Evolutionary conservation across 2,113 vertebrate species (phyloP).

Genomic region (Rostratula benghalensis): DNA sequence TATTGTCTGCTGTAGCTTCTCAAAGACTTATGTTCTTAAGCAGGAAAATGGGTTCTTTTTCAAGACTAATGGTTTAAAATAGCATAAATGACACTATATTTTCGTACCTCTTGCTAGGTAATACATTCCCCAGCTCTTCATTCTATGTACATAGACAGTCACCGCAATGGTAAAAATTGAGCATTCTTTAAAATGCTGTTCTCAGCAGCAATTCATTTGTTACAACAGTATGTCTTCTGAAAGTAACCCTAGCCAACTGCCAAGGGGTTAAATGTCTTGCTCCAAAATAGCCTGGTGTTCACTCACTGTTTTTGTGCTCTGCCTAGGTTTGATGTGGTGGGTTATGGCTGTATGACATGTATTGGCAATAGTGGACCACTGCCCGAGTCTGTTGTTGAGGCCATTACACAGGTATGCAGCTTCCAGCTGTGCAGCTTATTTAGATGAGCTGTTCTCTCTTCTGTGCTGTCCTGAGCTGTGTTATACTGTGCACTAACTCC

Average conservation of each 20-base stretch:
- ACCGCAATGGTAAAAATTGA: not conserved
- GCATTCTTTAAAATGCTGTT: not conserved
- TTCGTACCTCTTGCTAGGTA: not conserved
- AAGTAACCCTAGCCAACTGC: not conserved
- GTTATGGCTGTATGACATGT: slow-evolving; percentile 99
- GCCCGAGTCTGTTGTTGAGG: slow-evolving; percentile 90
- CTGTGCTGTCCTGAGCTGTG: not conserved
- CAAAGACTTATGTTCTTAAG: not conserved
- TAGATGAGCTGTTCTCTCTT: not conserved
- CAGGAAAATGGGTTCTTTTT: not conserved
- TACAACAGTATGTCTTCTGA: not conserved
- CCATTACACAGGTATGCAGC: slow-evolving; percentile 87
- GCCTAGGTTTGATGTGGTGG: slow-evolving; percentile 93
- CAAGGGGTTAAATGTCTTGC: not conserved
- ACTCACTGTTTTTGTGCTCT: not conserved
- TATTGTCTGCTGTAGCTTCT: not conserved
- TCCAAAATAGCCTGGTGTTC: not conserved
- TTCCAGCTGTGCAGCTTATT: not conserved
- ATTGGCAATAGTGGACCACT: slow-evolving; percentile 98
- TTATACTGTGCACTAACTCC: not conserved
- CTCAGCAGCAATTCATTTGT: not conserved
- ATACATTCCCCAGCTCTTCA: not conserved
- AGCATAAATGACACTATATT: not conserved
- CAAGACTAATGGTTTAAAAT: not conserved
- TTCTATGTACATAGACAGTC: not conserved